These are phyloP conservation scores for Cygnus olor DNA, from an alignment of 2,797 vertebrate genomes.

Conservation along the genomic window DNA sequence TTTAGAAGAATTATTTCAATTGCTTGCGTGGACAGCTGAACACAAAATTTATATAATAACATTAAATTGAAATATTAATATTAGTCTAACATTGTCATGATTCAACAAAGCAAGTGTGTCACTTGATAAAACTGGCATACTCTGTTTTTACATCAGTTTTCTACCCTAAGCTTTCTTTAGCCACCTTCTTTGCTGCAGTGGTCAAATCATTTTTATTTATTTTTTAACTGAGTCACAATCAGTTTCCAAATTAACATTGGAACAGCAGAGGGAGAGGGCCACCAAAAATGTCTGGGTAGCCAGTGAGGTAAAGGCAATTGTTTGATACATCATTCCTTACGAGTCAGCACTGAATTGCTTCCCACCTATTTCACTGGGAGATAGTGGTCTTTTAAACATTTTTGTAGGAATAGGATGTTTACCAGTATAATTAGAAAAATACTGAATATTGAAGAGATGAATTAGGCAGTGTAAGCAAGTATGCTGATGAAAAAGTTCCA, in stretches of 20 bases:
- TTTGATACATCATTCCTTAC: too few relatives aligned
- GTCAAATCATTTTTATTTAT: background rate
- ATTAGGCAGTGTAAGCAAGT: background rate
- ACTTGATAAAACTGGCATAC: background rate
- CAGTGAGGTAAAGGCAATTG: background rate
- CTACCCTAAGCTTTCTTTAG: background rate
- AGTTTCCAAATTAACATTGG: background rate
- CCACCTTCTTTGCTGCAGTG: background rate
- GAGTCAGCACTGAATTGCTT: background rate
- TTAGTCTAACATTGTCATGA: background rate
- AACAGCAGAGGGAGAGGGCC: too few relatives aligned
- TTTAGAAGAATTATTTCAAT: background rate
- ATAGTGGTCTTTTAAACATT: background rate
- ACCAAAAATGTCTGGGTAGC: background rate
- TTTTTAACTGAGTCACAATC: background rate
- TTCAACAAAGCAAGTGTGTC: background rate
- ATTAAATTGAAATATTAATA: background rate
- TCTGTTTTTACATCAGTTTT: background rate
- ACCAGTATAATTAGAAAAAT: background rate
- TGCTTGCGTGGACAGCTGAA: background rate
- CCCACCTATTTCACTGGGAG: background rate
- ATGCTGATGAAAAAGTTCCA: background rate
- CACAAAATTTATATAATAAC: background rate
- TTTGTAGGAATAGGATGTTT: background rate
- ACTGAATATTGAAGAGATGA: background rate